A percentile compares a stretch with the other conserved stretches of the same genome.
These are phyloP conservation scores for Bubalus kerabau DNA, from an alignment of 2,113 vertebrate species.

Conservation along the genomic window DNA sequence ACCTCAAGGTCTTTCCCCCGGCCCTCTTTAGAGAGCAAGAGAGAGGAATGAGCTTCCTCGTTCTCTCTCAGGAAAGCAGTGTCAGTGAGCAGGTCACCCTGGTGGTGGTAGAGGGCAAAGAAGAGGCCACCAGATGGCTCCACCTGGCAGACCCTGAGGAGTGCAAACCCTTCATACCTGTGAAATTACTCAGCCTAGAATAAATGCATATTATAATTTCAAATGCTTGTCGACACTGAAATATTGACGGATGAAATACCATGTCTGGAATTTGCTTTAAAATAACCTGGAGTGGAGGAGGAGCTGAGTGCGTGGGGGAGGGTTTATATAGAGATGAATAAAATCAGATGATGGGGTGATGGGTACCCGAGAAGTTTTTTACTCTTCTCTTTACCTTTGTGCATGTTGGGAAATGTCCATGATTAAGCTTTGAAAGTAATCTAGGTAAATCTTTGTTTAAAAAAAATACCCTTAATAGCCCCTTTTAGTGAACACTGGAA, in stretches of 20 bases:
- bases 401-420: not conserved
- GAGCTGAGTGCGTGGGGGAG: rapidly evolving
- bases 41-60: not conserved
- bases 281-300: not conserved
- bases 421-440: not conserved
- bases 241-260: not conserved
- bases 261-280: not conserved
- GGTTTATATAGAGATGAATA: not conserved
- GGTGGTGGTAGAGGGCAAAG: not conserved
- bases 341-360: not conserved
- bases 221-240: not conserved
- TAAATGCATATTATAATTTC: not conserved
- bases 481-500: not conserved
- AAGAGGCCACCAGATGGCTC: not conserved
- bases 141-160: not conserved
- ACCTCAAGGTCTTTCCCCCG: not conserved
- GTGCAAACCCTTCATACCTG: not conserved
- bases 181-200: not conserved
- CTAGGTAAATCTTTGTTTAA: not conserved
- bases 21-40: not conserved
- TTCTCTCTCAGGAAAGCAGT: not conserved
- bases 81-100: not conserved
- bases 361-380: not conserved
- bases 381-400: not conserved
- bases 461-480: not conserved